Conservation (phyloP, 2,888 invertebrate species). For the Melolontha melolontha region DNA sequence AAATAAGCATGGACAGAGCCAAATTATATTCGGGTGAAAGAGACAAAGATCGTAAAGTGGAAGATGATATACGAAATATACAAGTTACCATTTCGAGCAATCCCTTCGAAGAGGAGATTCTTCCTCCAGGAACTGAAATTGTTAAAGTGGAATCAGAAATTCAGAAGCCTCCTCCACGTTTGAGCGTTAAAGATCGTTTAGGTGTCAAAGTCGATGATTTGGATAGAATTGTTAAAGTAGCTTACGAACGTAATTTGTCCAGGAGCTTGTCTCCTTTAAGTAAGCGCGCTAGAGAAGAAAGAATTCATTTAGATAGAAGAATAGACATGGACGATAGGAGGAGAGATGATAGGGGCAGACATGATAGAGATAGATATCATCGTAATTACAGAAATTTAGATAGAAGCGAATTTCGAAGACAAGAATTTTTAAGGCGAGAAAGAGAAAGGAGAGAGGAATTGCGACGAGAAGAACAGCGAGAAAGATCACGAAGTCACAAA, state of each 20-base stretch:
- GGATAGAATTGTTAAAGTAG: conserved; percentile 67
- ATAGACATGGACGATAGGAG: conserved; percentile 58
- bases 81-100: conserved; percentile 70
- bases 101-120: conserved; percentile 58
- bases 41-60: conserved; percentile 51
- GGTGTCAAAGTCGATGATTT: conserved; percentile 80
- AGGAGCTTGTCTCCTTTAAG: conserved; percentile 69
- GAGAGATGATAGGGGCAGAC: conserved; percentile 52
- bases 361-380: conserved; percentile 55
- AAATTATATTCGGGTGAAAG: conserved; percentile 73
- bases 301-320: conserved; percentile 62
- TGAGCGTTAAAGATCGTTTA: conserved; percentile 83
- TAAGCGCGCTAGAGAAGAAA: conserved; percentile 60
- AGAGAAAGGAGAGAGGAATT: conserved; percentile 57
- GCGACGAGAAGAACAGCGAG: conserved; percentile 47
- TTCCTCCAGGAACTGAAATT: conserved; percentile 36
- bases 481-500: conserved; percentile 40
- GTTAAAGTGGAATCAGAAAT: conserved; percentile 42
- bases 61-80: conserved; percentile 64
- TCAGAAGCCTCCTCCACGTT: conserved; percentile 67
- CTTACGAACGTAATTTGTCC: conserved; percentile 62
- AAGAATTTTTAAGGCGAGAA: conserved; percentile 39
- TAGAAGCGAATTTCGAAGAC: conserved; percentile 45
- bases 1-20: conserved; percentile 76
- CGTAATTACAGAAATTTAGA: conserved; percentile 48